A percentile compares a stretch with the other conserved stretches of the same genome.
Conservation (phyloP, 92 coral and sea anemone genomes). For the Heteractis magnifica region DNA sequence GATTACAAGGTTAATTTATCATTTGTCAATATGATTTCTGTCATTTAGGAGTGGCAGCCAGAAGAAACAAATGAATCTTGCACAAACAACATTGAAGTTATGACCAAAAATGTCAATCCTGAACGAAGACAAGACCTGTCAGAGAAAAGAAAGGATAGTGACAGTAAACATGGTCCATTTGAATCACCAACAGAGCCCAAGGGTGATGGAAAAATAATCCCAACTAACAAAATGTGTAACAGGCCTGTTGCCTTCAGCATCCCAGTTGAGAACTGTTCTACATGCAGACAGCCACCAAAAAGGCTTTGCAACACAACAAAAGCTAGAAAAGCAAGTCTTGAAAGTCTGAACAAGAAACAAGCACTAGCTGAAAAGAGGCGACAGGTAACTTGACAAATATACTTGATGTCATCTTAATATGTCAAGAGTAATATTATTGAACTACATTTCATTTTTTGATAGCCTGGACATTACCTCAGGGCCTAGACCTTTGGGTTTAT, state of each 20-base stretch:
- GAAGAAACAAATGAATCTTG: not conserved
- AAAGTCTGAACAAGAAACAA: conserved; percentile 58
- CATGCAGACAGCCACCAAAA: conserved; percentile 55
- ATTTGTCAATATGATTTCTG: not conserved
- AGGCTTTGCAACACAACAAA: conserved; percentile 21
- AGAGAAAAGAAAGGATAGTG: not conserved
- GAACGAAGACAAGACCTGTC: not conserved
- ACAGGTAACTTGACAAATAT: conserved; percentile 39
- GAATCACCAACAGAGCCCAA: not conserved
- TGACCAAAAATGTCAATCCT: not conserved
- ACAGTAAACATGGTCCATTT: not conserved
- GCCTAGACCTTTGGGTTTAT: too few relatives aligned
- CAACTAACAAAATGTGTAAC: conserved; percentile 15
- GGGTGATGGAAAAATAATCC: not conserved
- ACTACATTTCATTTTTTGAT: too few relatives aligned
- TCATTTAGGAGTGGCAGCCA: not conserved
- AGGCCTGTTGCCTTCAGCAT: conserved; percentile 58
- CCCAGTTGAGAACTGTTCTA: conserved; percentile 40
- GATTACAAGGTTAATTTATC: too few relatives aligned
- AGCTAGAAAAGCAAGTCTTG: conserved; percentile 41
- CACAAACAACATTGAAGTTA: not conserved
- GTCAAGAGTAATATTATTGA: not conserved
- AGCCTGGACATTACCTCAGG: too few relatives aligned
- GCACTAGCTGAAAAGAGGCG: conserved; percentile 62
- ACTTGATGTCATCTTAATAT: not conserved